phyloP scores from a whole-genome alignment of 2,113 vertebrate genomes.

The Engystomops pustulosus region DNA sequence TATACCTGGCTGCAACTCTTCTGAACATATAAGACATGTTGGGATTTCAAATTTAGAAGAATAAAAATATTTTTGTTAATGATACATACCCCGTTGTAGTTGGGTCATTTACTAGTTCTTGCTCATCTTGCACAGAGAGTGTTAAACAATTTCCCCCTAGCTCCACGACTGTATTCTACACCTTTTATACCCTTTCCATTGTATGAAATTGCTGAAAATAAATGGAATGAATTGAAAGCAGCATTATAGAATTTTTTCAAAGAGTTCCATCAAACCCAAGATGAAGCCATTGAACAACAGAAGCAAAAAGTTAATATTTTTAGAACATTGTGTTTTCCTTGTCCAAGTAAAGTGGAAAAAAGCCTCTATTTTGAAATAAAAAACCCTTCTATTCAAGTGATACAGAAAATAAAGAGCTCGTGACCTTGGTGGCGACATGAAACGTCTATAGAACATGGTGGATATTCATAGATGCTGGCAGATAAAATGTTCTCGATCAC shows the following conservation, averaged over 20 bases:
- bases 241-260: conserved; percentile 36
- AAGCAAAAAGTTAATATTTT: neutral
- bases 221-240: neutral
- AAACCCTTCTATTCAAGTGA: neutral
- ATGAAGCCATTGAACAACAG: conserved; percentile 28
- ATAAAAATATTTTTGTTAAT: neutral
- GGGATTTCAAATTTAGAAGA: no score
- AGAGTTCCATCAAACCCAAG: conserved; percentile 21
- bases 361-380: conserved; percentile 9
- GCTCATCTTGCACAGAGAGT: neutral
- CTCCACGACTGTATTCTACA: neutral
- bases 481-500: conserved; percentile 1
- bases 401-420: conserved; percentile 14
- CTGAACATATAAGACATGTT: no score
- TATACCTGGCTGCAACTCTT: no score
- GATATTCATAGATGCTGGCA: conserved; percentile 14
- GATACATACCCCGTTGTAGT: neutral
- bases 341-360: neutral
- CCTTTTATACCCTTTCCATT: conserved; percentile 19
- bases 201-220: conserved; percentile 4
- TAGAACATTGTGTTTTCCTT: conserved; percentile 46
- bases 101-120: neutral
- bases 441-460: conserved; percentile 26
- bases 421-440: neutral
- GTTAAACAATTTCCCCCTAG: neutral